Evolutionary conservation across 2,797 vertebrate species (phyloP).

Genomic region (Dryobates pubescens): DNA sequence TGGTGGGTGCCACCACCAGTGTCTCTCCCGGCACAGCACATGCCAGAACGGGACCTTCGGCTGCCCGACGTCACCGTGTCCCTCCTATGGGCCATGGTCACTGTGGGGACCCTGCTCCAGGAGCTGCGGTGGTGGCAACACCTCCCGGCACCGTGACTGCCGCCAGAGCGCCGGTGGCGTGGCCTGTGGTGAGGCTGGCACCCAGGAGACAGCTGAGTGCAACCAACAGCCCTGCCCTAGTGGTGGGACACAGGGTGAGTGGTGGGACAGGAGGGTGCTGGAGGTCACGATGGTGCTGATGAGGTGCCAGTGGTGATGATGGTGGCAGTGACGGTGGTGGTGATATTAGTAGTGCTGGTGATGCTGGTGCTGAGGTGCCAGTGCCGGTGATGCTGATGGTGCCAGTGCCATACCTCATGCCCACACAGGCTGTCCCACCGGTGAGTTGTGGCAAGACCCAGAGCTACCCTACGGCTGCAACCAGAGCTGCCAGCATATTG

Average conservation of each 20-base stretch:
- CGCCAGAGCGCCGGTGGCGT: not conserved
- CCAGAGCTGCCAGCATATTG: not conserved
- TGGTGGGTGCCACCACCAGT: not conserved
- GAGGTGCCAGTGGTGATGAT: too few species aligned
- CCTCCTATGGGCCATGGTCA: slow-evolving; percentile 81
- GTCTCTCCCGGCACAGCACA: slow-evolving; percentile 70
- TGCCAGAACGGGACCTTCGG: slow-evolving; percentile 84
- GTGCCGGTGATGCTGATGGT: too few species aligned
- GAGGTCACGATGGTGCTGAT: too few species aligned
- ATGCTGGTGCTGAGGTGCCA: too few species aligned
- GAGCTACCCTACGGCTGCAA: not conserved
- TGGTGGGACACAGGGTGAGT: not conserved
- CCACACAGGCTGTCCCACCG: not conserved
- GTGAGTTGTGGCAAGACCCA: not conserved
- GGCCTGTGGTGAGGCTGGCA: not conserved
- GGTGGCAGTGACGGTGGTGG: too few species aligned
- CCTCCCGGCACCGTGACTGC: slow-evolving; percentile 78
- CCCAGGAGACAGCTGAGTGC: not conserved
- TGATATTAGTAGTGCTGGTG: too few species aligned
- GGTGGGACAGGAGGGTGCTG: too few species aligned
- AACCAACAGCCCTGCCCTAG: not conserved
- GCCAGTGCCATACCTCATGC: not conserved
- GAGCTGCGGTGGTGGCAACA: slow-evolving; percentile 82
- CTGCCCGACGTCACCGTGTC: slow-evolving; percentile 80
- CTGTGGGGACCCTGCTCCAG: slow-evolving; percentile 84